Evolutionary conservation across 2,888 invertebrate species (phyloP).

Genomic region (Tipula helvola): DNA sequence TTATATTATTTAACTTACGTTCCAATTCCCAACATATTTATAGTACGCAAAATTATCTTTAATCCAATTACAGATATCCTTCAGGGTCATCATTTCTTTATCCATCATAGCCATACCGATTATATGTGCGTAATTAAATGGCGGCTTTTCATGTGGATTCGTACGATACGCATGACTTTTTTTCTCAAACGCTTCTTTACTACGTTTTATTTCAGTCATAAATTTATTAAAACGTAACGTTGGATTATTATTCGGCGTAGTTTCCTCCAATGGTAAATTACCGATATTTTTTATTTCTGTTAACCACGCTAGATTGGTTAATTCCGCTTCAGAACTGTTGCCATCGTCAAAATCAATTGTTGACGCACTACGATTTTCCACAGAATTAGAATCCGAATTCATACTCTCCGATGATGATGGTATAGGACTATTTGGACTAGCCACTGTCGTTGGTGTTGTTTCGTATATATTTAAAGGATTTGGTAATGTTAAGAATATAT

Average conservation of each 20-base stretch:
- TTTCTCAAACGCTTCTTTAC: conserved; percentile 27
- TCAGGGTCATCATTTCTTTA: conserved; percentile 30
- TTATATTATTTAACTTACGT: conserved; percentile 25
- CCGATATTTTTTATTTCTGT: conserved; percentile 26
- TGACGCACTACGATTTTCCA: background rate
- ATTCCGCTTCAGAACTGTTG: conserved; percentile 27
- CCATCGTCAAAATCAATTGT: conserved; percentile 12
- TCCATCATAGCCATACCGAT: conserved; percentile 36
- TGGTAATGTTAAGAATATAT: conserved; percentile 9
- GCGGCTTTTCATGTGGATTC: conserved; percentile 30
- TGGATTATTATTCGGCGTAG: conserved; percentile 23
- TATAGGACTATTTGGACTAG: conserved; percentile 5
- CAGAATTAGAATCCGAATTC: background rate
- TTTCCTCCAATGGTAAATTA: conserved; percentile 5
- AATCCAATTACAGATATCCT: conserved; percentile 35
- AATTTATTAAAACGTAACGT: conserved; percentile 31
- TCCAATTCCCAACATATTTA: conserved; percentile 34
- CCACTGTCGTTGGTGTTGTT: background rate
- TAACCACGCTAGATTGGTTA: conserved; percentile 32
- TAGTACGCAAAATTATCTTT: conserved; percentile 34
- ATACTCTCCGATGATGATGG: background rate
- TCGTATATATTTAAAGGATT: background rate
- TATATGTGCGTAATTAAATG: conserved; percentile 35
- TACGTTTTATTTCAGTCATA: conserved; percentile 30
- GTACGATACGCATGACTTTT: conserved; percentile 25